Conservation (phyloP, 2,797 vertebrate genomes). For the Acanthurus tractus region DNA sequence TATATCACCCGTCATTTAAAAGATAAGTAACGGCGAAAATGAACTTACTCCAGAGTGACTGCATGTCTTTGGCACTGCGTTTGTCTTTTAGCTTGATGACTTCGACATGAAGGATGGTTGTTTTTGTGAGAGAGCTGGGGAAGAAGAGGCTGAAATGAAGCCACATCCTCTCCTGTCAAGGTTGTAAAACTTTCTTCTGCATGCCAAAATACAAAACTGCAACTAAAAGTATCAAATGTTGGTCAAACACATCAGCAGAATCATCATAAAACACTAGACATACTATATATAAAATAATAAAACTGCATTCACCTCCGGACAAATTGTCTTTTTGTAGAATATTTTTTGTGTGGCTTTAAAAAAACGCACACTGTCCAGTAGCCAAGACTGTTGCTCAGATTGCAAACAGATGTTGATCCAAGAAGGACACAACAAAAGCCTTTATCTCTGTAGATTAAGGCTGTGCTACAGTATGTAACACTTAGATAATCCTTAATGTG, state of each 20-base stretch:
- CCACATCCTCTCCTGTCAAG: constrained; percentile 19
- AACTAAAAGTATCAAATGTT: background rate
- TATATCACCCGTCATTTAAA: background rate
- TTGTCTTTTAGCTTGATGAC: constrained; percentile 16
- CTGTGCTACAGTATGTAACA: constrained; percentile 11
- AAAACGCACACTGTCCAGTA: constrained; percentile 27
- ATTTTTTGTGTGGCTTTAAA: constrained; percentile 12
- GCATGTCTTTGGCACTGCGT: background rate
- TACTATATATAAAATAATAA: constrained; percentile 5
- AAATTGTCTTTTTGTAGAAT: constrained; percentile 15
- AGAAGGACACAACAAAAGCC: constrained; percentile 30
- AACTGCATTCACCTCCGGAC: constrained; percentile 10
- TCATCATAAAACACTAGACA: constrained; percentile 2
- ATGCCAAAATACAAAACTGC: background rate
- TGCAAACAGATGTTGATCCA: constrained; percentile 70
- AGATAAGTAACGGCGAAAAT: background rate
- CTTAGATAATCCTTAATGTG: constrained; percentile 27
- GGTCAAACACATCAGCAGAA: constrained; percentile 2
- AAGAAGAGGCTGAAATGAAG: background rate
- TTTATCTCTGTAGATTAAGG: constrained; percentile 40
- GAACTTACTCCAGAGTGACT: background rate
- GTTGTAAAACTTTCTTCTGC: constrained; percentile 1
- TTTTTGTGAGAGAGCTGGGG: background rate
- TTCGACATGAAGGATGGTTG: background rate
- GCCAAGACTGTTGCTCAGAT: constrained; percentile 50